phyloP scores from a whole-genome alignment of 2,888 invertebrate genomes.

The Ornithoptera priamus region DNA sequence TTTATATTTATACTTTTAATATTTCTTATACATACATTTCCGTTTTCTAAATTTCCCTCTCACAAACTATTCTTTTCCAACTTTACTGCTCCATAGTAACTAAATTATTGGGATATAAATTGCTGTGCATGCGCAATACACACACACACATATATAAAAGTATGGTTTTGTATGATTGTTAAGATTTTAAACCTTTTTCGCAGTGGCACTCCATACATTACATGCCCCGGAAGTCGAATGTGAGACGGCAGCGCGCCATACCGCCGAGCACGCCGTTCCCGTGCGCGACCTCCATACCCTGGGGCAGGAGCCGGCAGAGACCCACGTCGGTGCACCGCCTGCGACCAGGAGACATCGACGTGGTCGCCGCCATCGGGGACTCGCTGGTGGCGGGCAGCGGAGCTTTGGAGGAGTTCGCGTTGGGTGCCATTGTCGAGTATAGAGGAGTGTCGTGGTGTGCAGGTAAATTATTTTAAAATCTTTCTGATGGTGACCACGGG shows the following conservation, averaged over 20 bases:
- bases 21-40: too few relatives aligned
- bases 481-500: too few relatives aligned
- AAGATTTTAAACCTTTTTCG: slow-evolving; percentile 31
- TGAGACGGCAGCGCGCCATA: slow-evolving; percentile 76
- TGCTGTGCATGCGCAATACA: too few relatives aligned
- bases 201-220: slow-evolving; percentile 68
- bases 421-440: slow-evolving; percentile 87
- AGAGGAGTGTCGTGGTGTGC: slow-evolving; percentile 88
- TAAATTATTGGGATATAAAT: too few relatives aligned
- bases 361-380: slow-evolving; percentile 86
- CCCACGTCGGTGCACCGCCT: slow-evolving; percentile 85
- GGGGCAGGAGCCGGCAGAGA: slow-evolving; percentile 60
- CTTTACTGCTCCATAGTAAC: too few relatives aligned
- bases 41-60: too few relatives aligned
- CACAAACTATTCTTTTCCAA: too few relatives aligned
- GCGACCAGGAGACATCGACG: slow-evolving; percentile 84
- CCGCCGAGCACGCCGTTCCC: slow-evolving; percentile 79
- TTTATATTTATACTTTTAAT: too few relatives aligned
- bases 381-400: slow-evolving; percentile 87
- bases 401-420: slow-evolving; percentile 85
- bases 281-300: slow-evolving; percentile 69
- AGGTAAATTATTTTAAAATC: slow-evolving; percentile 55
- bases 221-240: slow-evolving; percentile 64
- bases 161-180: too few relatives aligned
- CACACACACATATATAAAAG: too few relatives aligned